Base-by-base conservation (phyloP, 1,140 invertebrate species). In the Propsilocerus akamusi region DNA sequence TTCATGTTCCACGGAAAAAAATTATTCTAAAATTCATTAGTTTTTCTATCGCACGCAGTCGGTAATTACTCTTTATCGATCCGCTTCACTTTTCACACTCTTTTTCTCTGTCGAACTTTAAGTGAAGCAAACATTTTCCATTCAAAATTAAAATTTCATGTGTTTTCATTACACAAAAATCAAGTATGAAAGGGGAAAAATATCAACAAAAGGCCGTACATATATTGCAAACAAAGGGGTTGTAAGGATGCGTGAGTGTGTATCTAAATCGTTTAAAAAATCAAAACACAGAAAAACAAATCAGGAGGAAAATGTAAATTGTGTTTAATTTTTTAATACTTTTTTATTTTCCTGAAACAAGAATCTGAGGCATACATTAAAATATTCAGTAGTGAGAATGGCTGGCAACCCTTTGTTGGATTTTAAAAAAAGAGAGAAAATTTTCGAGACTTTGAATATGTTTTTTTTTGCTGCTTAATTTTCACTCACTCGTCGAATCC, bases 81-180 rank as follows among this genome's bases (percentile, higher is more conserved):
- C 28, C 34, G 34, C 34, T 41, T n/a, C n/a, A n/a, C 28, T 30
- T 17, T 41, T 41, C 34, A 41, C 34, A 41, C 34, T 20, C 34
- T 41, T 14, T n/a, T 17, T 37, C 11, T 20, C 12, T 20, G 10
- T 41, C 14, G 22, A 17, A 41, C 8, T 8, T 41, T 4, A 20
- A 41, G 34, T 41, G 6, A 20, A 41, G 34, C 17, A 20, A n/a
- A n/a, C n/a, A n/a, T n/a, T n/a, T n/a, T n/a, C n/a, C n/a, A n/a
- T n/a, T n/a, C n/a, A 41, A 41, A 41, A 41, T 41, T 41, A 41
- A 41, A 41, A 41, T 41, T 41, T 41, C 34, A 41, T 41, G 22
- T 41, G 17, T 17, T 41, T 37, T 41, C 14, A 41, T 41, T 20
- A 8, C 11, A 20, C 34, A 20, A 17, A 17, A 41, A n/a, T n/a